These are phyloP conservation scores for Zingel zingel DNA, from an alignment of 2,113 vertebrate genomes.

Conservation along the genomic window DNA sequence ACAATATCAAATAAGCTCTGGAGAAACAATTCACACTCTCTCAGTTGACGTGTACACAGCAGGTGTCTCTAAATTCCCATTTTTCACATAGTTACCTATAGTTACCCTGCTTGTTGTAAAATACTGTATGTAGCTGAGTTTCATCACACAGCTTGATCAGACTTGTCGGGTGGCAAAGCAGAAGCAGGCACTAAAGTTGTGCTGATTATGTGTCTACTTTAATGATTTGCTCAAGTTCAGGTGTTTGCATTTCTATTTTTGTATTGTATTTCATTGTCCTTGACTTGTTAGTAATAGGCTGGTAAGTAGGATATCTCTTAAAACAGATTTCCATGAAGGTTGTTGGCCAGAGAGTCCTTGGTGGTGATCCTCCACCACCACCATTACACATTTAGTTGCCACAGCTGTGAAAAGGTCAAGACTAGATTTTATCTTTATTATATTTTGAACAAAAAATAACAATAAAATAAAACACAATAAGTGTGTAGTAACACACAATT, in stretches of 20 bases:
- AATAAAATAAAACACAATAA: too few species aligned
- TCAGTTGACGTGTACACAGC: slow-evolving; percentile 1
- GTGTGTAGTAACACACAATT: too few species aligned
- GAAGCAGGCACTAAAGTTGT: not conserved
- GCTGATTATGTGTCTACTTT: not conserved
- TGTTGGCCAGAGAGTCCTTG: not conserved
- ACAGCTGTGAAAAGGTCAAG: not conserved
- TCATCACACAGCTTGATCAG: slow-evolving; percentile 42
- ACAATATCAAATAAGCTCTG: not conserved
- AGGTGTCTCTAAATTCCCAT: slow-evolving; percentile 2
- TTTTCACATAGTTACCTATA: not conserved
- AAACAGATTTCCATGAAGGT: not conserved
- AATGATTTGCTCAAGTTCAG: not conserved
- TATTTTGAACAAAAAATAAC: too few species aligned
- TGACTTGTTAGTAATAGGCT: not conserved
- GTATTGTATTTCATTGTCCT: not conserved
- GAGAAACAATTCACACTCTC: not conserved
- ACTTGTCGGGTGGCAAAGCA: slow-evolving; percentile 30
- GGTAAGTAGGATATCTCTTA: not conserved
- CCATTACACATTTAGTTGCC: not conserved
- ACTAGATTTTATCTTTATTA: not conserved
- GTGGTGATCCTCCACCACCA: not conserved
- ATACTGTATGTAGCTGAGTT: not conserved
- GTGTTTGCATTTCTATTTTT: not conserved
- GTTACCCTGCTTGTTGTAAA: not conserved